These are phyloP conservation scores for Melanotaenia maccullochi DNA, from an alignment of 2,797 vertebrate species.

Conservation along the genomic window DNA sequence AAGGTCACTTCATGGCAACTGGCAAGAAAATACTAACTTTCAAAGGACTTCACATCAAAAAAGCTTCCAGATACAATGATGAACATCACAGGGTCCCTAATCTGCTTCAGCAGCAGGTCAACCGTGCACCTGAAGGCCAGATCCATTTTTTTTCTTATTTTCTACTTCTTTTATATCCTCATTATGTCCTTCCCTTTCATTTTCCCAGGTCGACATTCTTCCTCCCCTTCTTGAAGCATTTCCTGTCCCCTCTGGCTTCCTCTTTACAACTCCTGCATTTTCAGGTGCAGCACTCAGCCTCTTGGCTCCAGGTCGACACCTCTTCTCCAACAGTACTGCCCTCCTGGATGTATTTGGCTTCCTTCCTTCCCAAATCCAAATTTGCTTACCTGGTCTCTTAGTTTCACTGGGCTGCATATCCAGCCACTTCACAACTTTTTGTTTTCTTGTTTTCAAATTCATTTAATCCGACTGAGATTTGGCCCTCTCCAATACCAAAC, in stretches of 20 bases:
- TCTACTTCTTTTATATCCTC: too few species aligned
- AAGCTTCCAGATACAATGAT: background rate
- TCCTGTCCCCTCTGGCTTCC: background rate
- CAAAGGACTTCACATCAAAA: background rate
- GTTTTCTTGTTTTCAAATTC: background rate
- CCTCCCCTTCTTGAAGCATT: background rate
- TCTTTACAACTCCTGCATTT: background rate
- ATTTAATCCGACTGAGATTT: background rate
- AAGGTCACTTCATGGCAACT: background rate
- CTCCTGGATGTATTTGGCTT: background rate
- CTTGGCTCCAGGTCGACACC: background rate
- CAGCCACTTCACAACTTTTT: background rate
- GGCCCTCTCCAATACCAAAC: too few species aligned
- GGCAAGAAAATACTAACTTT: background rate
- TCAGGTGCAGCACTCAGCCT: background rate
- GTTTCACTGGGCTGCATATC: background rate
- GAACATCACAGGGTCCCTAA: background rate
- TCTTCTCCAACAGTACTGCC: background rate
- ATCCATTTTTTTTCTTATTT: too few species aligned
- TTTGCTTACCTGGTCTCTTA: background rate
- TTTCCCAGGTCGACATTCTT: too few species aligned
- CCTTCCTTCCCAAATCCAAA: slow-evolving; percentile 9
- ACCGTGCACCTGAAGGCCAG: background rate
- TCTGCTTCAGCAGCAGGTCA: background rate
- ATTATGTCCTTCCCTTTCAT: background rate